Evolutionary conservation across 2,888 invertebrate species (phyloP).

Genomic region (Spodoptera exigua): DNA sequence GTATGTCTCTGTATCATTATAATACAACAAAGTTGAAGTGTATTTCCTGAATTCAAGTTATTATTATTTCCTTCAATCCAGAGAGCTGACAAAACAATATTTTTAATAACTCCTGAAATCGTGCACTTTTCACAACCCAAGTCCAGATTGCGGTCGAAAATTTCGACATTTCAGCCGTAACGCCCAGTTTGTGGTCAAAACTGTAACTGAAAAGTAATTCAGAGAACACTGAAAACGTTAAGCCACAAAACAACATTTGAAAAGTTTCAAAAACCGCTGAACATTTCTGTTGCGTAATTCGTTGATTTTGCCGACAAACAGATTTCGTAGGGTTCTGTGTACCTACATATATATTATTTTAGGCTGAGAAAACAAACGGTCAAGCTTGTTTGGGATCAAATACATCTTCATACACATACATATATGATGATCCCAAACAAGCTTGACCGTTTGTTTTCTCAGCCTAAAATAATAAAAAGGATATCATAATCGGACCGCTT

Average conservation of each 20-base stretch:
- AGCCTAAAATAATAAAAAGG: slow-evolving; percentile 36
- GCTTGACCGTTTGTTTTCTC: slow-evolving; percentile 26
- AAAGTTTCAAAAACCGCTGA: slow-evolving; percentile 72
- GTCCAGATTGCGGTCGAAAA: slow-evolving; percentile 46
- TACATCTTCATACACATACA: slow-evolving; percentile 17
- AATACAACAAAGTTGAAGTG: too few relatives aligned
- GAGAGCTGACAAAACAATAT: slow-evolving; percentile 26
- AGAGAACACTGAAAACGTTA: slow-evolving; percentile 68
- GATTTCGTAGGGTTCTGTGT: slow-evolving; percentile 46
- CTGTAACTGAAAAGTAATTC: slow-evolving; percentile 74
- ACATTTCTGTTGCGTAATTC: slow-evolving; percentile 66
- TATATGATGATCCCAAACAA: slow-evolving; percentile 23
- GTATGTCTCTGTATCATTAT: too few relatives aligned
- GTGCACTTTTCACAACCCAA: slow-evolving; percentile 45
- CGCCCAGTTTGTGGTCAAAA: slow-evolving; percentile 65
- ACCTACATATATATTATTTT: slow-evolving; percentile 21
- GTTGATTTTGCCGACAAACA: slow-evolving; percentile 66
- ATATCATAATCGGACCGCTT: slow-evolving; percentile 26
- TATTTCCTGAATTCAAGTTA: not conserved
- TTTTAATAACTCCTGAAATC: slow-evolving; percentile 35
- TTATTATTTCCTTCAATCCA: slow-evolving; percentile 11
- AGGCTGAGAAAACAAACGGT: slow-evolving; percentile 31
- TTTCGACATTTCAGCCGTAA: slow-evolving; percentile 38
- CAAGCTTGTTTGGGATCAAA: slow-evolving; percentile 24
- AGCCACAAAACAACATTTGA: slow-evolving; percentile 74